Conservation (phyloP, 2,888 invertebrate genomes). For the Agrilus cyanescens region DNA sequence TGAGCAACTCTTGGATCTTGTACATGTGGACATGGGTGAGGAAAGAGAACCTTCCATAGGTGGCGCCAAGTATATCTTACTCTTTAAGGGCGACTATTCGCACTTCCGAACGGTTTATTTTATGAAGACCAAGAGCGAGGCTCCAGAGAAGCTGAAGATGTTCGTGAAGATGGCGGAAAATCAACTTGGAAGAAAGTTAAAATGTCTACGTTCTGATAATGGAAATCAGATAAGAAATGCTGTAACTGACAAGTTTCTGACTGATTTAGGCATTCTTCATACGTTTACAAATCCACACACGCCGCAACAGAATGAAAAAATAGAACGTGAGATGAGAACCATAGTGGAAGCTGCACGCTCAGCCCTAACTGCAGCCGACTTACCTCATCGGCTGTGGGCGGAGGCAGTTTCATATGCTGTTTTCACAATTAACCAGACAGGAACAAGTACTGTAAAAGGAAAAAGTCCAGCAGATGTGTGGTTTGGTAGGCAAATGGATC, state of each 20-base stretch:
- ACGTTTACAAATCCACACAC: not conserved
- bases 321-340: too few species aligned
- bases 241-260: conserved; percentile 11
- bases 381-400: too few species aligned
- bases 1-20: conserved; percentile 14
- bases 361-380: too few species aligned
- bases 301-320: too few species aligned
- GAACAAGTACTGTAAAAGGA: too few species aligned
- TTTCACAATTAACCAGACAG: too few species aligned
- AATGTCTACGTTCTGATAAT: conserved; percentile 17
- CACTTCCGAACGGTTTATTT: conserved; percentile 22
- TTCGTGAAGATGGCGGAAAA: conserved; percentile 20
- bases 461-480: too few species aligned
- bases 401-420: too few species aligned
- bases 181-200: conserved; percentile 17
- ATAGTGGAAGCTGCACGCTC: too few species aligned
- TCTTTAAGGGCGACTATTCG: conserved; percentile 20
- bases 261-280: conserved; percentile 21
- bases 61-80: conserved; percentile 21
- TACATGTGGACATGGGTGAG: conserved; percentile 22
- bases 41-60: conserved; percentile 18
- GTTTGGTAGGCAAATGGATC: too few species aligned
- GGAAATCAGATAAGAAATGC: conserved; percentile 19
- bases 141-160: conserved; percentile 13
- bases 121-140: conserved; percentile 20